These are phyloP conservation scores for Columbina picui DNA, from an alignment of 2,113 vertebrate species.

Conservation along the genomic window DNA sequence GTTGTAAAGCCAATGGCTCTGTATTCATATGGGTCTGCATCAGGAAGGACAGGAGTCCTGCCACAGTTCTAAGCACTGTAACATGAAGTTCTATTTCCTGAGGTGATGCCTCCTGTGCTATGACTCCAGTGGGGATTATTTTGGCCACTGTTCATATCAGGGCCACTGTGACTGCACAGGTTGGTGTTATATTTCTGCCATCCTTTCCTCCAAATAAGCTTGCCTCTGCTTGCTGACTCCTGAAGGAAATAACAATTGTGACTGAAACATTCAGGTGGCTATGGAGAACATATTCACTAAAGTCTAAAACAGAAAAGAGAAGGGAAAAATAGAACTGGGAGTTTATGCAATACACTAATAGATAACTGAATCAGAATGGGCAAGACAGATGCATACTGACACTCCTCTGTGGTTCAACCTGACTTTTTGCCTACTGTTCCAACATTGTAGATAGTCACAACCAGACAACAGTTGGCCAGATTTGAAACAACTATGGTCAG, in stretches of 20 bases:
- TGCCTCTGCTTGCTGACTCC: not conserved
- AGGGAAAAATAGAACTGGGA: not conserved
- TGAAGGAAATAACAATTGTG: not conserved
- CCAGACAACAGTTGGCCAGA: not conserved
- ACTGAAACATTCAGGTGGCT: not conserved
- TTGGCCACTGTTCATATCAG: not conserved
- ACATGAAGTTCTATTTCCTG: not conserved
- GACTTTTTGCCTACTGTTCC: not conserved
- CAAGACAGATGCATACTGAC: not conserved
- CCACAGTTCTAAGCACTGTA: not conserved
- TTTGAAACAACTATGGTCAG: not conserved
- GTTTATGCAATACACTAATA: not conserved
- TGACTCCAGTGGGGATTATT: not conserved
- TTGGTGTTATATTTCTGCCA: not conserved
- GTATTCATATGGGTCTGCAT: not conserved
- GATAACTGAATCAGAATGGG: not conserved
- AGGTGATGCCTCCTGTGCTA: not conserved
- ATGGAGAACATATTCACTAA: not conserved
- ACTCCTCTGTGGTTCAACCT: not conserved
- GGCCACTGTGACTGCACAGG: not conserved
- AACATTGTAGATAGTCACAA: not conserved
- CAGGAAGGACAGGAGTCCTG: not conserved
- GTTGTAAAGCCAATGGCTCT: not conserved
- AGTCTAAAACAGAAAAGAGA: not conserved
- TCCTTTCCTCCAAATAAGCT: not conserved